phyloP scores from a whole-genome alignment of 1,140 invertebrate species.

The Drosophila pandora region DNA sequence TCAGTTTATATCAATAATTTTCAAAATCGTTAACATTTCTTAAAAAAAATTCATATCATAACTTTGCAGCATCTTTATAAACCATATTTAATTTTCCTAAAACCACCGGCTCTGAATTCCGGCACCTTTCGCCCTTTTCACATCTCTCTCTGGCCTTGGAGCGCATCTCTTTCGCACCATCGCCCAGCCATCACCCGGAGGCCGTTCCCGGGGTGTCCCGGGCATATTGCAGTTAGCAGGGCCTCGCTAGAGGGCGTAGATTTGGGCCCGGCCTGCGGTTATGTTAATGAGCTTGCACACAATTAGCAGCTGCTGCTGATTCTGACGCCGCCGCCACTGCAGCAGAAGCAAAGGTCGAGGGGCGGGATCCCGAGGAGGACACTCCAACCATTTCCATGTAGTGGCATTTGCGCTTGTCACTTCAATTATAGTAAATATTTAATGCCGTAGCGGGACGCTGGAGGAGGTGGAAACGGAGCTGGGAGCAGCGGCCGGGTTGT shows the following conservation, averaged over 20 bases:
- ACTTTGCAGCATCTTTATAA: background rate
- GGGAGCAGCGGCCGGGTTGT: background rate
- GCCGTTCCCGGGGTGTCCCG: constrained; percentile 19
- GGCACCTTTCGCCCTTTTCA: constrained; percentile 17
- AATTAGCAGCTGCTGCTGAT: constrained; percentile 79
- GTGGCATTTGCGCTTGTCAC: constrained; percentile 79
- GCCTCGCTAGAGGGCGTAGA: constrained; percentile 29
- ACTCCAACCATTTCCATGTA: constrained; percentile 58
- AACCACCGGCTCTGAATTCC: constrained; percentile 8
- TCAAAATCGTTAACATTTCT: too few relatives aligned
- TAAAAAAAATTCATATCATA: background rate
- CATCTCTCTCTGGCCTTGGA: constrained; percentile 6
- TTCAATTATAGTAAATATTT: constrained; percentile 83
- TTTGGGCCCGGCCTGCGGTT: constrained; percentile 74
- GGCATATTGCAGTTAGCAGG: constrained; percentile 34
- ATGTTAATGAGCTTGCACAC: constrained; percentile 82
- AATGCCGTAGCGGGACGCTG: constrained; percentile 50
- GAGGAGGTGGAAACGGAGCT: background rate
- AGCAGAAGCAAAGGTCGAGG: constrained; percentile 9
- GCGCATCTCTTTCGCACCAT: background rate
- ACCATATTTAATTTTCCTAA: constrained; percentile 7
- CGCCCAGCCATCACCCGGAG: constrained; percentile 34
- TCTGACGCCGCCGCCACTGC: constrained; percentile 4
- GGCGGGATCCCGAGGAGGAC: constrained; percentile 30
- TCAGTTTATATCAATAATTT: too few relatives aligned